Percentiles rank a stretch among this genome's conserved stretches.
These are phyloP conservation scores for Hippocampus mohnikei DNA, from an alignment of 2,113 vertebrate genomes.

Conservation along the genomic window DNA sequence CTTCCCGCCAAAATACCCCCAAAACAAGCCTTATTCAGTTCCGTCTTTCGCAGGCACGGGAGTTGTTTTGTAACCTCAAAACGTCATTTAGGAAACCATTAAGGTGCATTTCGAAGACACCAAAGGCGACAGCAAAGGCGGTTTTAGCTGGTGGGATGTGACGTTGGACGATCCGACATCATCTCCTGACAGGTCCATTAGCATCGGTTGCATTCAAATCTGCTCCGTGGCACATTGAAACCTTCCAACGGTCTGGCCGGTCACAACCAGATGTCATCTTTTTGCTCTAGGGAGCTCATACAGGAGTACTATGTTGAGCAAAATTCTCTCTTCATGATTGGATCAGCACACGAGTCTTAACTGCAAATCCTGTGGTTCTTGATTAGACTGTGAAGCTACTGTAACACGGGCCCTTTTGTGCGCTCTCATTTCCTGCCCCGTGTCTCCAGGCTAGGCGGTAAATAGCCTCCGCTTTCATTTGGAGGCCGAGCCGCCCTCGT, in stretches of 20 bases:
- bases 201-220: constrained; percentile 8
- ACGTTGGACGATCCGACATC: neutral
- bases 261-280: constrained; percentile 11
- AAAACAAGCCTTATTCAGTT: too few relatives aligned
- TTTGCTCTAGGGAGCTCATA: neutral
- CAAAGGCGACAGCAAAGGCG: constrained; percentile 8
- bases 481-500: constrained; percentile 42
- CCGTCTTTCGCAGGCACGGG: too few relatives aligned
- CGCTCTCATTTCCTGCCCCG: constrained; percentile 32
- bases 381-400: constrained; percentile 36
- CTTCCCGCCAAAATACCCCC: neutral
- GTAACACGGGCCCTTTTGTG: constrained; percentile 18
- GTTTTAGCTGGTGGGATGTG: constrained; percentile 5
- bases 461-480: constrained; percentile 49
- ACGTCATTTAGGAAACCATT: neutral
- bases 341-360: constrained; percentile 15
- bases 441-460: constrained; percentile 34
- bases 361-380: constrained; percentile 24
- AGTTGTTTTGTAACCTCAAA: too few relatives aligned
- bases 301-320: too few relatives aligned
- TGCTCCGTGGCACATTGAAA: constrained; percentile 14
- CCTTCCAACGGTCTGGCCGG: constrained; percentile 21
- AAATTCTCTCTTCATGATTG: constrained; percentile 46
- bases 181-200: constrained; percentile 7
- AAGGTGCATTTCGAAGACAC: neutral